phyloP scores from a whole-genome alignment of 2,797 vertebrate species.

The Tapera naevia region DNA sequence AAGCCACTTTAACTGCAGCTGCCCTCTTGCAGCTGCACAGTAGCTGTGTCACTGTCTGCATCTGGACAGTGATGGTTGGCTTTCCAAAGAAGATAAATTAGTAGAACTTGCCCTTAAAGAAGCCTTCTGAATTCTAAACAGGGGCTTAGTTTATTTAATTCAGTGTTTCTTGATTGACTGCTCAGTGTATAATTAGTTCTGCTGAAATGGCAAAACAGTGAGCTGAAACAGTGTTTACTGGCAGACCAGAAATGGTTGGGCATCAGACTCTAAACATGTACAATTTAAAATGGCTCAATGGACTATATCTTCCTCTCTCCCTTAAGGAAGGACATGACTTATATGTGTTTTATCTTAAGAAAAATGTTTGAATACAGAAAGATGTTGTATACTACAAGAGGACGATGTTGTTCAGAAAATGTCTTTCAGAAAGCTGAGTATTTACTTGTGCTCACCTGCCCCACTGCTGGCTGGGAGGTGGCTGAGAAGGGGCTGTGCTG shows the following conservation, averaged over 20 bases:
- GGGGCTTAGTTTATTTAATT: not conserved
- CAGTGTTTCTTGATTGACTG: not conserved
- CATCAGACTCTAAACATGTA: not conserved
- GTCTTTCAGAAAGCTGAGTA: not conserved
- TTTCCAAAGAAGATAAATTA: slow-evolving; percentile 8
- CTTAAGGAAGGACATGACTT: not conserved
- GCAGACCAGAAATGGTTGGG: not conserved
- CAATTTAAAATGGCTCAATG: not conserved
- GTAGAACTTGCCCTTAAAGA: not conserved
- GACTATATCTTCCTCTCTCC: not conserved
- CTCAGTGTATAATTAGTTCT: not conserved
- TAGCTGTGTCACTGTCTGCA: not conserved
- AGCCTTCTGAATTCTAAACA: not conserved
- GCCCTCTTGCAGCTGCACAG: not conserved
- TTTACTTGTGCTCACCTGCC: not conserved
- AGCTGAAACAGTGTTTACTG: not conserved
- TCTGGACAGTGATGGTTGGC: not conserved
- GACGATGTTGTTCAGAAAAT: slow-evolving; percentile 19
- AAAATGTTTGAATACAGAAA: not conserved
- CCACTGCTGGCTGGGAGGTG: fast-evolving
- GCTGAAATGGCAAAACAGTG: not conserved
- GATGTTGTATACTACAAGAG: not conserved
- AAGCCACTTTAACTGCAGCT: not conserved
- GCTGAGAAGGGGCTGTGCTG: not conserved
- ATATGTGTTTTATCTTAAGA: not conserved